Base-by-base conservation (phyloP, 2,888 invertebrate species). In the Dasypogon diadema region DNA sequence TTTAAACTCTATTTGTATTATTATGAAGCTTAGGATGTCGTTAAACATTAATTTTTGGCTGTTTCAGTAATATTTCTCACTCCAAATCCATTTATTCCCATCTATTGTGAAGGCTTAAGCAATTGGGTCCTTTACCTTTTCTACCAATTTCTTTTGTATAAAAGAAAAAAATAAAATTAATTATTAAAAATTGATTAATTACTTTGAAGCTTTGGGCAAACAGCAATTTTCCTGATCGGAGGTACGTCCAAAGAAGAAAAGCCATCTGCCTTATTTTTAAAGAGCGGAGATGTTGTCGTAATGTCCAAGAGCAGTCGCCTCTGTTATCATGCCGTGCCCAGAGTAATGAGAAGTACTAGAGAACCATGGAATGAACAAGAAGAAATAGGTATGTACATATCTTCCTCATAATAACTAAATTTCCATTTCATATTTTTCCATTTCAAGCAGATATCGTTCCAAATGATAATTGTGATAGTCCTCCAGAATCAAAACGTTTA, bases 251-350 rank as follows among this genome's bases (percentile, higher is more conserved):
- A 91, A 81, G 89, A 91, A 37, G 89, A 90, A 63, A 87, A 90
- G 81, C 92, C 94, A 2, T 87, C 89, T 16, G 90, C 94, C 0
- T 82, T 99, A 70, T 90, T 92, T 81, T 86, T 99, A 1, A 88
- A 91, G 75, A 96, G 95, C 86, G 99, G 99, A 0, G 99, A 99
- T 86, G 89, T 98, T 73, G 87, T 97, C 34, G 87, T 99, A 0
- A 98, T 99, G 99, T 92, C 94, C 2, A 92, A 92, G 77, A 89
- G 90, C 80, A 92, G 96, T 1, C 89, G 99, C 74, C 87, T 96
- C 1, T 92, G 93, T 80, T 98, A 96, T 85, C 99, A 99, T 86
- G 98, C 96, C 2, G 93, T 99, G 0, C 99, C 99, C 1, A 92
- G 91, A 85, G 93, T 99, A 81, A 82, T 95, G 79, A 85, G 88